Evolutionary conservation across 92 coral and sea anemone genomes (phyloP).

Genomic region (Zoanthus gigantus): DNA sequence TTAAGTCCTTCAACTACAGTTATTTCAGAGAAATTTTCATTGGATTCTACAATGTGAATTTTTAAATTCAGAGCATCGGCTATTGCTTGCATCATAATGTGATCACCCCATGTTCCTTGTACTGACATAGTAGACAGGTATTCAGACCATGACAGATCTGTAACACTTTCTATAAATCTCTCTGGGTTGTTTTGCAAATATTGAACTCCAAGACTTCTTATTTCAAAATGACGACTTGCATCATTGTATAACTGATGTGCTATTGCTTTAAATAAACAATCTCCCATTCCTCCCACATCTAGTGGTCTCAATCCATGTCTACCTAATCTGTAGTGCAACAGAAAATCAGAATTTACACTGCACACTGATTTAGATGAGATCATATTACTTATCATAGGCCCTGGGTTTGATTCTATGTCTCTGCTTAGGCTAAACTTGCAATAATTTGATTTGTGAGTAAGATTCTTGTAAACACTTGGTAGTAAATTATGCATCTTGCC

Average conservation of each 20-base stretch:
- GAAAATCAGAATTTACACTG: slow-evolving; percentile 15
- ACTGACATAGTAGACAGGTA: slow-evolving; percentile 8
- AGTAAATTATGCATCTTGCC: slow-evolving; percentile 24
- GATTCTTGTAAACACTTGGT: slow-evolving; percentile 24
- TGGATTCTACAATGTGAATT: slow-evolving; percentile 6
- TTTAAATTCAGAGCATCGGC: slow-evolving; percentile 8
- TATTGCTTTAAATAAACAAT: slow-evolving; percentile 4
- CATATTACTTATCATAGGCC: slow-evolving; percentile 24
- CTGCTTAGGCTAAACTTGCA: slow-evolving; percentile 26
- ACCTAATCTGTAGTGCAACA: slow-evolving; percentile 8
- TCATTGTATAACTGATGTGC: slow-evolving; percentile 7
- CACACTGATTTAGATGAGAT: slow-evolving; percentile 24
- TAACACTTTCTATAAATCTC: slow-evolving; percentile 5
- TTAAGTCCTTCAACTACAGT: slow-evolving; percentile 7
- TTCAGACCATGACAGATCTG: slow-evolving; percentile 9
- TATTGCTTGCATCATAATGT: slow-evolving; percentile 6
- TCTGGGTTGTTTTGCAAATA: slow-evolving; percentile 7
- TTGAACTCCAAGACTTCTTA: slow-evolving; percentile 7
- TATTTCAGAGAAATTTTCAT: slow-evolving; percentile 5
- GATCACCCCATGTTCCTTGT: slow-evolving; percentile 9
- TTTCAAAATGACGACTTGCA: slow-evolving; percentile 7
- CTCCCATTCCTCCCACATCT: slow-evolving; percentile 10
- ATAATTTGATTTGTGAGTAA: slow-evolving; percentile 22
- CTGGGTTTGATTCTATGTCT: slow-evolving; percentile 25
- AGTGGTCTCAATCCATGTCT: slow-evolving; percentile 9